These are phyloP conservation scores for Drosophila lacteicornis DNA, from an alignment of 1,140 invertebrate genomes.

Conservation along the genomic window DNA sequence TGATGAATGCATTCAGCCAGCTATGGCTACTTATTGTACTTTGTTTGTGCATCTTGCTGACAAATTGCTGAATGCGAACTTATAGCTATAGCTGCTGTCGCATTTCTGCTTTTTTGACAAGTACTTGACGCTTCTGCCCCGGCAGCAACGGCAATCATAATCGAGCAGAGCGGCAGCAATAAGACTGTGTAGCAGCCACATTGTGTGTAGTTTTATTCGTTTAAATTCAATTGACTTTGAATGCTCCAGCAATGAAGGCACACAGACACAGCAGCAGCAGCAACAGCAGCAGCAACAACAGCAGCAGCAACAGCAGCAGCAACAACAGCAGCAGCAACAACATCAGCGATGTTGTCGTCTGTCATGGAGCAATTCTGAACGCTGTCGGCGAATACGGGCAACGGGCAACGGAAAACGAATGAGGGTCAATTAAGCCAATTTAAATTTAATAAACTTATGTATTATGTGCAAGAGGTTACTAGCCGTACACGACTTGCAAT, in stretches of 20 bases:
- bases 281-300: conserved; percentile 2
- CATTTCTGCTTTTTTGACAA: conserved; percentile 51
- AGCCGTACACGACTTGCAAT: conserved; percentile 73
- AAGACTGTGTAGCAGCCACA: conserved; percentile 56
- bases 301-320: conserved; percentile 3
- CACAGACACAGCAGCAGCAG: conserved; percentile 23
- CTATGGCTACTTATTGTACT: conserved; percentile 43
- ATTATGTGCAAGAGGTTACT: conserved; percentile 83
- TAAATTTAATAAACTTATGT: conserved; percentile 85
- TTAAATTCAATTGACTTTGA: conserved; percentile 83
- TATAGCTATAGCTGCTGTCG: conserved; percentile 22
- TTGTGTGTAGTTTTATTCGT: conserved; percentile 80
- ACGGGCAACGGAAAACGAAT: conserved; percentile 74
- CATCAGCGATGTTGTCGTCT: conserved; percentile 56
- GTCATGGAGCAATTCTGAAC: conserved; percentile 50
- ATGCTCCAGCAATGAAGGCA: conserved; percentile 80
- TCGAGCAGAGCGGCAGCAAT: conserved; percentile 53
- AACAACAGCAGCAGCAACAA: conserved; percentile 20
- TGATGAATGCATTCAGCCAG: conserved; percentile 55
- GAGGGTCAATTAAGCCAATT: conserved; percentile 85
- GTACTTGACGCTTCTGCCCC: conserved; percentile 60
- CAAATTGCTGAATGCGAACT: conserved; percentile 64
- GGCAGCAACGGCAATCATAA: conserved; percentile 54
- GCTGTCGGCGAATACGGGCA: conserved; percentile 59
- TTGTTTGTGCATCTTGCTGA: conserved; percentile 53